These are phyloP conservation scores for Creontiades dilutus DNA, from an alignment of 2,888 invertebrate species.

Conservation along the genomic window DNA sequence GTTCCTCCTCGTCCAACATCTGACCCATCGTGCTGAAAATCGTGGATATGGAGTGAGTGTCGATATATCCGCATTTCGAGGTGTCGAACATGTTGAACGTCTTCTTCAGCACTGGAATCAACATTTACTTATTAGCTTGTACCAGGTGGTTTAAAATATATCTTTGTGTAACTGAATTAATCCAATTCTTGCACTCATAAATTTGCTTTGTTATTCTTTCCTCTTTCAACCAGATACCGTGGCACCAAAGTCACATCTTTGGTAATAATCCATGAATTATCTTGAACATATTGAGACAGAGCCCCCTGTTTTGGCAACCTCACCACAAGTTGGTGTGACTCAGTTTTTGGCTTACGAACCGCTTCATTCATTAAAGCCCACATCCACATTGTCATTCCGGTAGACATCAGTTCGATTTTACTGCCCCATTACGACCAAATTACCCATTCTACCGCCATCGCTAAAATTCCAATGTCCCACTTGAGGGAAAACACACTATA, in stretches of 20 bases:
- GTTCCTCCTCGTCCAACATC: slow-evolving; percentile 93
- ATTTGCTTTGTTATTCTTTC: too few species aligned
- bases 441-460: neutral
- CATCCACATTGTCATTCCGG: neutral
- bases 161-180: too few species aligned
- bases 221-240: too few species aligned
- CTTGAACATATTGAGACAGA: too few species aligned
- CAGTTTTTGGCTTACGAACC: neutral
- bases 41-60: slow-evolving; percentile 93
- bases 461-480: neutral
- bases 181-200: too few species aligned
- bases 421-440: neutral
- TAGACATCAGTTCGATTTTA: neutral
- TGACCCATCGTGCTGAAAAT: slow-evolving; percentile 97
- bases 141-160: too few species aligned
- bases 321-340: neutral
- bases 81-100: slow-evolving; percentile 99
- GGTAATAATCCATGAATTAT: too few species aligned
- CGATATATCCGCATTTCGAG: slow-evolving; percentile 94
- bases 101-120: slow-evolving; percentile 89
- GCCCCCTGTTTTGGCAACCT: neutral
- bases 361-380: neutral
- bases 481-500: neutral
- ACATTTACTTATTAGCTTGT: too few species aligned
- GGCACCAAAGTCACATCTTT: too few species aligned